Evolutionary conservation across 2,113 vertebrate species (phyloP), one percentile per base, ranked within the genome.

Genomic region (Motacilla tschutschensis): DNA sequence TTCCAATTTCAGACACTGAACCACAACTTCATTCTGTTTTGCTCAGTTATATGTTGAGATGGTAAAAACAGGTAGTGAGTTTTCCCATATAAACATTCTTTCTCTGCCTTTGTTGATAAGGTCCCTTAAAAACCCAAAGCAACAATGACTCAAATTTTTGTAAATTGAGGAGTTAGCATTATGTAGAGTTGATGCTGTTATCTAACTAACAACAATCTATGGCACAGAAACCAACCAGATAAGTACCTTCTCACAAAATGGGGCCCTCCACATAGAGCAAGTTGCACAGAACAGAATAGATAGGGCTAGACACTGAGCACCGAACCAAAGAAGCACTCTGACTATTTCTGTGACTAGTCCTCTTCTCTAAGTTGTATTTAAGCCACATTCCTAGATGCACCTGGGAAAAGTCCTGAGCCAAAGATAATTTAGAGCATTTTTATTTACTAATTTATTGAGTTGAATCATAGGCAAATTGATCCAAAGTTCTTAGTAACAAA

Each of bases 381-480:
- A 85, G 48, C 40, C 11, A 33, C 2, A 2, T 57, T 47, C 48
- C 41, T 71, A 55, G 74, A 57, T 48, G 58, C 4, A 74, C 31
- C 22, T 67, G 41, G 65, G 46, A 75, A 51, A 69, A 71, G 9
- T 64, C 58, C 41, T 17, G 19, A 88, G 53, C 14, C 65, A 59
- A 89, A 88, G 54, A 75, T 29, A 65, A 72, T 1, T 1, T 6
- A 48, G 33, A 57, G 10, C n/a, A 60, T 64, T 88, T 92, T 87
- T 91, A 92, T 88, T 67, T 83, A 80, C 53, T 55, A 64, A 33
- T 67, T 78, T 70, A 82, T 65, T 55, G 77, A 89, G n/a, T 22
- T 51, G 51, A 66, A 67, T 72, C 36, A 75, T 46, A 46, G 54
- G 62, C 62, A 67, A 70, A 85, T 64, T 81, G 74, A 90, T 92